Evolutionary conservation across 2,888 invertebrate genomes (phyloP).

Genomic region (Dolomedes plantarius): DNA sequence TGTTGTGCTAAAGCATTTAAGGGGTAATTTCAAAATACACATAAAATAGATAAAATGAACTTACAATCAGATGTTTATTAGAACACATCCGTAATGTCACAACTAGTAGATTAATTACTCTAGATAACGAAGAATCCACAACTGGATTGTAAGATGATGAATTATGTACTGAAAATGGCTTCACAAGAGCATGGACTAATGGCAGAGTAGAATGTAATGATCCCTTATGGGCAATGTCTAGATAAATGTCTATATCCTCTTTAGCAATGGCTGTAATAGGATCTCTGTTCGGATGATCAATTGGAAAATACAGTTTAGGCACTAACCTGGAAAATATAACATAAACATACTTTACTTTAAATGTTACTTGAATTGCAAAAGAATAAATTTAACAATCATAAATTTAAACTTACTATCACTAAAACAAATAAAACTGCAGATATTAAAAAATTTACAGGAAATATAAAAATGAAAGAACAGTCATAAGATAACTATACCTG

Average conservation of each 20-base stretch:
- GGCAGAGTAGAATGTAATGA: slow-evolving; percentile 77
- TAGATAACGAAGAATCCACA: slow-evolving; percentile 80
- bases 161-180: slow-evolving; percentile 74
- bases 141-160: slow-evolving; percentile 68
- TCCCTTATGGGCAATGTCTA: slow-evolving; percentile 74
- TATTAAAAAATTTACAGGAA: too few species aligned
- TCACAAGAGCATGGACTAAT: slow-evolving; percentile 79
- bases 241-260: slow-evolving; percentile 75
- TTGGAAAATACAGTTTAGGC: slow-evolving; percentile 76
- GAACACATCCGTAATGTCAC: slow-evolving; percentile 81
- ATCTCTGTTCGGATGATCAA: slow-evolving; percentile 79
- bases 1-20: too few species aligned
- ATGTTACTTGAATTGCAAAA: too few species aligned
- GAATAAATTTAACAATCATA: too few species aligned
- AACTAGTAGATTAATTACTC: slow-evolving; percentile 80
- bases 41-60: slow-evolving; percentile 76
- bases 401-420: too few species aligned
- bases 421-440: too few species aligned
- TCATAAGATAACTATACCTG: too few species aligned
- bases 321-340: slow-evolving; percentile 75
- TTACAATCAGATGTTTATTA: slow-evolving; percentile 84
- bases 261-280: slow-evolving; percentile 80
- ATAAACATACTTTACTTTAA: too few species aligned
- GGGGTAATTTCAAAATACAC: too few species aligned
- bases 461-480: too few species aligned